Conservation (phyloP, 2,113 vertebrate species). For the Lamprotornis superbus region DNA sequence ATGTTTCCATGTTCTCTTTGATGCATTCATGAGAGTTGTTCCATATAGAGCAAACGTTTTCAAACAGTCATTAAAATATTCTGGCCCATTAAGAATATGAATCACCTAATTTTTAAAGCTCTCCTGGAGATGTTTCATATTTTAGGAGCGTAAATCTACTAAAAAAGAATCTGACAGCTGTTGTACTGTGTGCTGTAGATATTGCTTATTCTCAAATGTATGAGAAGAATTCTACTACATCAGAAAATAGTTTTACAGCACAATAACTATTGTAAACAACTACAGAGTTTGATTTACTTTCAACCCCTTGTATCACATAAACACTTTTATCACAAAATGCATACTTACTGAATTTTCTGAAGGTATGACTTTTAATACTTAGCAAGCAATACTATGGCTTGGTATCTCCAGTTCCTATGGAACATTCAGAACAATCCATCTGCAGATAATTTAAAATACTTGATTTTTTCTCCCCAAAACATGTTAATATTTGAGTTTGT, state of each 20-base stretch:
- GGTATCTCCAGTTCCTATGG: not conserved
- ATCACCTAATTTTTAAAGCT: not conserved
- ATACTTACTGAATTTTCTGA: not conserved
- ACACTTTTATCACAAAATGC: not conserved
- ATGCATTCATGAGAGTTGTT: not conserved
- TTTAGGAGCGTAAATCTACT: not conserved
- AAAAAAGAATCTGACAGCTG: not conserved
- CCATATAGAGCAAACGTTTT: not conserved
- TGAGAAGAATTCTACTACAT: not conserved
- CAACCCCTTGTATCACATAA: not conserved
- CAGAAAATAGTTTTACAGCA: not conserved
- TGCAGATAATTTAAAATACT: not conserved
- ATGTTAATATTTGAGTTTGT: not conserved
- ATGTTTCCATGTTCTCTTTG: not conserved
- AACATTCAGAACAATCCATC: not conserved
- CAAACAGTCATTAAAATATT: not conserved
- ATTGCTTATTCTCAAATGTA: not conserved
- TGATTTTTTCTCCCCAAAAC: not conserved
- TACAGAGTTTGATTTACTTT: not conserved
- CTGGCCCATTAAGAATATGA: not conserved
- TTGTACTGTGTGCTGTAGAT: not conserved
- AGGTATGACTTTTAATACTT: not conserved
- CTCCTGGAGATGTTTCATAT: not conserved
- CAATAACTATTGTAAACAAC: not conserved
- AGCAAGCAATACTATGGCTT: not conserved